A percentile compares a stretch with the other conserved stretches of the same genome.
Conservation (phyloP, 2,888 invertebrate species). For the Cheilosia urbana region DNA sequence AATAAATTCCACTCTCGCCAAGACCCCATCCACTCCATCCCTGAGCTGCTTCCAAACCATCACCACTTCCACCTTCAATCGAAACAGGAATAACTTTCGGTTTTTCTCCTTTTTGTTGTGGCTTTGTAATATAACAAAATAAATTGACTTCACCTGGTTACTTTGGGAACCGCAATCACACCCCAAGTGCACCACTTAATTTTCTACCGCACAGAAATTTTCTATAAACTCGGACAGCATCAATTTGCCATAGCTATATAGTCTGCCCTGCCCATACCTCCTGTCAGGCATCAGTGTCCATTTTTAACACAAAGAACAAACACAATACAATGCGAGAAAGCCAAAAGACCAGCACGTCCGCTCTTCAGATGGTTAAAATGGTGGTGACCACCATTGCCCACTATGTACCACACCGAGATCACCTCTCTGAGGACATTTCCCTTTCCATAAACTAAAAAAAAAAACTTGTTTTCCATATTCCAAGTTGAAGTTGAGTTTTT, state of each 20-base stretch:
- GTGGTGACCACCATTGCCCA: slow-evolving; percentile 45
- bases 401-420: background rate
- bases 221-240: slow-evolving; percentile 70
- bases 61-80: background rate
- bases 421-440: slow-evolving; percentile 68
- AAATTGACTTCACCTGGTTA: slow-evolving; percentile 75
- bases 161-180: slow-evolving; percentile 57
- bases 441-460: slow-evolving; percentile 30
- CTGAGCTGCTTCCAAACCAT: background rate
- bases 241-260: slow-evolving; percentile 50
- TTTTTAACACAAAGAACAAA: slow-evolving; percentile 72
- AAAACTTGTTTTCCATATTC: slow-evolving; percentile 66
- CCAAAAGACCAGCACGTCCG: slow-evolving; percentile 71
- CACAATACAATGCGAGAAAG: slow-evolving; percentile 59
- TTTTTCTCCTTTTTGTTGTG: slow-evolving; percentile 19
- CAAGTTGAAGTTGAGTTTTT: slow-evolving; percentile 29
- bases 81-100: slow-evolving; percentile 43
- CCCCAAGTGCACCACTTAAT: slow-evolving; percentile 72
- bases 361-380: slow-evolving; percentile 50
- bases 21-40: too few relatives aligned
- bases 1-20: too few relatives aligned
- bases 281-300: slow-evolving; percentile 74
- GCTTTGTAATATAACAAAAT: slow-evolving; percentile 63
- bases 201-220: slow-evolving; percentile 69
- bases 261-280: background rate